Conservation (phyloP, 2,888 invertebrate genomes). For the Metalampra italica region DNA sequence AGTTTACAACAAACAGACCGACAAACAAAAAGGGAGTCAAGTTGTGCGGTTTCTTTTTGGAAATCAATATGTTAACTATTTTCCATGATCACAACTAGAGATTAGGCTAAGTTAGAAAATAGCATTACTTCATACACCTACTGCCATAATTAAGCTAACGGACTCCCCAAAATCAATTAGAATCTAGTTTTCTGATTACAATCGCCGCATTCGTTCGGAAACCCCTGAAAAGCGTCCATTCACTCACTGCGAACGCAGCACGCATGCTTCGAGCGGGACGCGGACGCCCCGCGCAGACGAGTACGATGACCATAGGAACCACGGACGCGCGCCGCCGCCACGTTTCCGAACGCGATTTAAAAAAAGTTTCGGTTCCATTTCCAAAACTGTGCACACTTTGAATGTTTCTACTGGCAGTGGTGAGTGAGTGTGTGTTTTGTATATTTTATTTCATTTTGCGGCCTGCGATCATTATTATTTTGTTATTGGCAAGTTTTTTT, state of each 20-base stretch:
- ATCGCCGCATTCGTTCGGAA: constrained; percentile 13
- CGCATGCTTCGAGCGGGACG: constrained; percentile 38
- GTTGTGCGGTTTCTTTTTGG: too few relatives aligned
- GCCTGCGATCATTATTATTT: too few relatives aligned
- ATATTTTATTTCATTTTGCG: too few relatives aligned
- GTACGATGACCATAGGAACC: constrained; percentile 24
- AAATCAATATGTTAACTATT: background rate
- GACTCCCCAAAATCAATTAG: too few relatives aligned
- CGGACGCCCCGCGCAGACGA: background rate
- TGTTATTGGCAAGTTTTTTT: too few relatives aligned
- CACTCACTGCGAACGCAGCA: constrained; percentile 26
- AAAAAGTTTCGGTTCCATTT: background rate
- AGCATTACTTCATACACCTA: too few relatives aligned
- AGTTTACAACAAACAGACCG: too few relatives aligned
- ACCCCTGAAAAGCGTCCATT: constrained; percentile 11
- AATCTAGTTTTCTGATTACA: too few relatives aligned
- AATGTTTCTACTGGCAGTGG: background rate
- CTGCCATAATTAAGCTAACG: too few relatives aligned
- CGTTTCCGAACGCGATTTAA: constrained; percentile 4
- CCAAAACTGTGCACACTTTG: background rate
- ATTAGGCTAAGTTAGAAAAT: too few relatives aligned
- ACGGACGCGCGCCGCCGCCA: constrained; percentile 10
- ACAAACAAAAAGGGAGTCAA: too few relatives aligned
- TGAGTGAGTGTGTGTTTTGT: background rate
- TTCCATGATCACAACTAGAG: too few relatives aligned